A percentile compares a stretch with the other conserved stretches of the same genome.
Evolutionary conservation across 2,797 vertebrate genomes (phyloP).

Genomic region (Danio kyathit): DNA sequence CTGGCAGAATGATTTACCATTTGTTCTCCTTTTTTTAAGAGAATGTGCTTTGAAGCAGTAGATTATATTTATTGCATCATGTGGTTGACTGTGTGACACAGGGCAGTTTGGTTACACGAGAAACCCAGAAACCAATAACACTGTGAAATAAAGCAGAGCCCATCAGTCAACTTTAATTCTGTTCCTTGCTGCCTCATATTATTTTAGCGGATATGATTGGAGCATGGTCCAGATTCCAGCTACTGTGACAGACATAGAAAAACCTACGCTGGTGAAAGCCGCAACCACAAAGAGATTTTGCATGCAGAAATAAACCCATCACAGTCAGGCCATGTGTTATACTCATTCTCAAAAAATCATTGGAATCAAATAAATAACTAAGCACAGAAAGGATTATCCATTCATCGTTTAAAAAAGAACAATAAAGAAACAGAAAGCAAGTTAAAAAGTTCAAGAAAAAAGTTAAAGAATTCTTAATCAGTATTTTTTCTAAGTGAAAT

Average conservation of each 20-base stretch:
- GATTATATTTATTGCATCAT: slow-evolving; percentile 31
- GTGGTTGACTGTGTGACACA: slow-evolving; percentile 20
- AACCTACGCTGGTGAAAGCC: slow-evolving; percentile 17
- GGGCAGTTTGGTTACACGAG: not conserved
- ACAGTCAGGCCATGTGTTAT: slow-evolving; percentile 30
- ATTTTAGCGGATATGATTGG: slow-evolving; percentile 24
- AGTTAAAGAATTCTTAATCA: not conserved
- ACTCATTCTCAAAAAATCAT: slow-evolving; percentile 13
- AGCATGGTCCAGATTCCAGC: slow-evolving; percentile 5
- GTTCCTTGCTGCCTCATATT: slow-evolving; percentile 11
- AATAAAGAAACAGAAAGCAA: not conserved
- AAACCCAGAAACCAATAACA: slow-evolving; percentile 23
- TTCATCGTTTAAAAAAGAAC: not conserved
- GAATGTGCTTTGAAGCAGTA: slow-evolving; percentile 7
- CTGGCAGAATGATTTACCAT: not conserved
- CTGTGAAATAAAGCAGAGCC: slow-evolving; percentile 43
- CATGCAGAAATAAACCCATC: slow-evolving; percentile 7
- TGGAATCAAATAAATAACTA: slow-evolving; percentile 3
- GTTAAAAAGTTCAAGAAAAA: no score
- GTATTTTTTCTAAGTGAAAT: no score
- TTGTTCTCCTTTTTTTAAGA: slow-evolving; percentile 3
- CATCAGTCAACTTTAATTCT: slow-evolving; percentile 26
- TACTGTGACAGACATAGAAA: slow-evolving; percentile 26
- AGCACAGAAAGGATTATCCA: not conserved
- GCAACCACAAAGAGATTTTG: slow-evolving; percentile 24